Base-by-base conservation (phyloP, 2,797 vertebrate species). In the Apodemus agrarius region DNA sequence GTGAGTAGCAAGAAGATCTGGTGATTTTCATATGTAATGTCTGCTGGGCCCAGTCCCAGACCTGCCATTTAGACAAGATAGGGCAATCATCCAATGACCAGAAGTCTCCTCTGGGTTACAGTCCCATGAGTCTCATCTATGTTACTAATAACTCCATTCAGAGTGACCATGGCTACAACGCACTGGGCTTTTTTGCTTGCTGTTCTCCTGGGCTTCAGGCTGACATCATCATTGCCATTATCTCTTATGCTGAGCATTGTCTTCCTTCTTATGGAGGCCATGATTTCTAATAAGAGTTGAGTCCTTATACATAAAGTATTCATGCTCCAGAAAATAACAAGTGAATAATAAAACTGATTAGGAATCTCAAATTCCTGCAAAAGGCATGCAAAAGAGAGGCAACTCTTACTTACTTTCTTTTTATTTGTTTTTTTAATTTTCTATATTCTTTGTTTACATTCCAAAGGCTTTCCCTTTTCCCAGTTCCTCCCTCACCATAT, bases 41-140 rank as follows among this genome's bases (percentile, higher is more conserved):
- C 95, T 76, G 69, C 49, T 80, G 92, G 96, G 85, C 43, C 46
- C 49, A 75, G 75, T 96, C 63, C 93, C 92, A 82, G n/a, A 83
- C 29, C 46, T 94, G 67, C 43, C 95, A 95, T 69, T 94, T 94
- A 93, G 89, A 78, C 8, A 49, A n/a, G 59, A 79, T 76, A 37
- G 72, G 34, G n/a, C 76, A 91, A 57, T 54, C 43, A 37, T 84
- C 88, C 81, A 93, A 63, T 63, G 54, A n/a, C 40, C 26, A 88
- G 34, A 54, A 69, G 6, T 85, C 46, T 34, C 26, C 9, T 75
- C 43, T 78, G 57, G 40, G 22, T 29, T 31, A 22, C 59, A 24
- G 29, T 10, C 8, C n/a, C 21, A 29, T n/a, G 61, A 61, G 82
- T 78, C 67, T 37, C 24, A 26, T 46, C 16, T 63, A 22, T 4